A percentile compares a stretch with the other conserved stretches of the same genome.
Evolutionary conservation across 2,113 vertebrate genomes (phyloP).

Genomic region (Bubalus kerabau): DNA sequence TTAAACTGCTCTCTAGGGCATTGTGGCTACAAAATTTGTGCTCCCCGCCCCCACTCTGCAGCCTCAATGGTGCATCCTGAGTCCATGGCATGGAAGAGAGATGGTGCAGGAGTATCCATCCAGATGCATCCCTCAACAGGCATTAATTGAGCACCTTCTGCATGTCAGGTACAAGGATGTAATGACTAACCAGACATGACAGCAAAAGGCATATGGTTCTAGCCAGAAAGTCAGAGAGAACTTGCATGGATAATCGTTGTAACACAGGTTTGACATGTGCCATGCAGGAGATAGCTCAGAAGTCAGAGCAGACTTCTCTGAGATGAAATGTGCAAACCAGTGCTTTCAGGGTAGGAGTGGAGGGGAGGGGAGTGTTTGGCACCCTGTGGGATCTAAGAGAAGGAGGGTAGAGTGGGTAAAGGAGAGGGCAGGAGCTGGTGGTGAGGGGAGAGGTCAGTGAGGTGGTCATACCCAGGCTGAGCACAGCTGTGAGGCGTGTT

Average conservation of each 20-base stretch:
- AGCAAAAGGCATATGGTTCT: not conserved
- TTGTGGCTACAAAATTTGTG: not conserved
- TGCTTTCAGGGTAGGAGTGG: too few relatives aligned
- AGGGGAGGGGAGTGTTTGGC: not conserved
- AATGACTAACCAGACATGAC: not conserved
- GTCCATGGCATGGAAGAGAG: not conserved
- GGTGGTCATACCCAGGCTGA: accelerated
- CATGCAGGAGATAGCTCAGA: not conserved
- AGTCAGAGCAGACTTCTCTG: not conserved
- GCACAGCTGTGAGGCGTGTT: not conserved
- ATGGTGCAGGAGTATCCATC: not conserved
- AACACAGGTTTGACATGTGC: not conserved
- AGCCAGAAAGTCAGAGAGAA: not conserved
- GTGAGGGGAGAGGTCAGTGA: too few relatives aligned
- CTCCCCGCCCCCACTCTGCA: not conserved
- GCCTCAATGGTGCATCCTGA: not conserved
- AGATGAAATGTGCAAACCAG: not conserved
- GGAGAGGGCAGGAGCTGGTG: not conserved
- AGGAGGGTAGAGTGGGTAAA: not conserved
- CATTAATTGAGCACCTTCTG: not conserved
- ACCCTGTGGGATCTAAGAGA: not conserved
- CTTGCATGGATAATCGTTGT: not conserved
- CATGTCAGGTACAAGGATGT: not conserved
- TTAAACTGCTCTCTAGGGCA: not conserved
- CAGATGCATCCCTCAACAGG: not conserved